phyloP scores from a whole-genome alignment of 2,113 vertebrate species.

The Melierax canorus region DNA sequence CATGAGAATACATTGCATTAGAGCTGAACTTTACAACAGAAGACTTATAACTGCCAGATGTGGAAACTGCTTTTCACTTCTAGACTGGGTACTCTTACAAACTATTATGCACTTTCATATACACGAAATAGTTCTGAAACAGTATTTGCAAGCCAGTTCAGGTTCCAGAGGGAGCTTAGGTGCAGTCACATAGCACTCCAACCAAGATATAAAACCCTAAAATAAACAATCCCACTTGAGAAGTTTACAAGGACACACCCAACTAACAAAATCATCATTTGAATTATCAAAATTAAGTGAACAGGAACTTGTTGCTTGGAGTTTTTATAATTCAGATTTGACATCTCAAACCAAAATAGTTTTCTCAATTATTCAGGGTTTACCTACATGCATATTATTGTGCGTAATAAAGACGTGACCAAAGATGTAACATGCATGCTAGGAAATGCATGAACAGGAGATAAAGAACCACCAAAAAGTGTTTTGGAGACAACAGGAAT shows the following conservation, averaged over 20 bases:
- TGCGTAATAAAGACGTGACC: neutral
- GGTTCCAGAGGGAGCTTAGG: neutral
- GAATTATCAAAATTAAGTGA: neutral
- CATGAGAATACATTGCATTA: neutral
- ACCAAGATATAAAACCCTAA: neutral
- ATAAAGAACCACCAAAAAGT: neutral
- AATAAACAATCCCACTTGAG: neutral
- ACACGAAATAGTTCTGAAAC: neutral
- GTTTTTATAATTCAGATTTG: neutral
- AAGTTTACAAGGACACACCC: neutral
- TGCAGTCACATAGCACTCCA: neutral
- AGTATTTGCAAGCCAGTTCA: neutral
- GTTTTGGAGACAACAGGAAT: neutral
- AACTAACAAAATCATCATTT: neutral
- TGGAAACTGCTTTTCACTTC: neutral
- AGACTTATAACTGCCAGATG: neutral
- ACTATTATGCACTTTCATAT: neutral
- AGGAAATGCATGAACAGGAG: neutral
- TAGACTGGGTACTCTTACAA: neutral
- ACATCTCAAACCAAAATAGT: neutral
- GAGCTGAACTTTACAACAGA: neutral
- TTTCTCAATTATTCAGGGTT: neutral
- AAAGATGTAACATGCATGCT: rapidly evolving
- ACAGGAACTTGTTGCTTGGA: neutral
- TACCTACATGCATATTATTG: rapidly evolving